These are phyloP conservation scores for Congeria kusceri DNA, from an alignment of 2,888 invertebrate genomes.

Conservation along the genomic window DNA sequence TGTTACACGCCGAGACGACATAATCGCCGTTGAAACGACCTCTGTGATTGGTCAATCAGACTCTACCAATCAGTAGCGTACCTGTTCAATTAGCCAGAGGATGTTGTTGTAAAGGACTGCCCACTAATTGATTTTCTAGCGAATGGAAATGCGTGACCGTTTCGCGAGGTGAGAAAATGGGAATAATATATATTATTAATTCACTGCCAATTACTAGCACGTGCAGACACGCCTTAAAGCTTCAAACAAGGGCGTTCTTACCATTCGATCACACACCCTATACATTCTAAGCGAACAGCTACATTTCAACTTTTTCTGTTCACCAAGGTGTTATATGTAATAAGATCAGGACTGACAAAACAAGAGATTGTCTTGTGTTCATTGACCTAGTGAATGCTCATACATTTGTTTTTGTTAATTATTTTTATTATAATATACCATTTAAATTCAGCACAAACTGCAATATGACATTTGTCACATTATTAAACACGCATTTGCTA, in stretches of 20 bases:
- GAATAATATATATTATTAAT: neutral
- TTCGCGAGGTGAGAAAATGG: neutral
- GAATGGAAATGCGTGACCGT: neutral
- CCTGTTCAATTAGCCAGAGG: conserved; percentile 23
- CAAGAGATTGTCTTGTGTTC: too few relatives aligned
- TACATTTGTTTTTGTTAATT: too few relatives aligned
- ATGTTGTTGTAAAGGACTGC: neutral
- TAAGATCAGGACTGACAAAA: too few relatives aligned
- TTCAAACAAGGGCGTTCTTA: neutral
- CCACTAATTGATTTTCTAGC: conserved; percentile 28
- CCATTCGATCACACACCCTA: too few relatives aligned
- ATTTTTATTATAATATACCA: too few relatives aligned
- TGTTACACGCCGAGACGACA: conserved; percentile 81
- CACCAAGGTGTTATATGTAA: too few relatives aligned
- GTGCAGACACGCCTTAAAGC: neutral
- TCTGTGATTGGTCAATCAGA: conserved; percentile 45
- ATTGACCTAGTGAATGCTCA: too few relatives aligned
- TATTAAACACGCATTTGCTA: too few relatives aligned
- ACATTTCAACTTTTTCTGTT: too few relatives aligned
- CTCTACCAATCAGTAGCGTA: conserved; percentile 30
- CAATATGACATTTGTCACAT: too few relatives aligned
- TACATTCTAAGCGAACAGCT: too few relatives aligned
- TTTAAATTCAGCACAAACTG: too few relatives aligned
- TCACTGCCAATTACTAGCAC: conserved; percentile 12
- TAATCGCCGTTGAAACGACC: conserved; percentile 70